A percentile compares a stretch with the other conserved stretches of the same genome.
phyloP scores from a whole-genome alignment of 1,140 invertebrate species.

The Babylonia areolata region DNA sequence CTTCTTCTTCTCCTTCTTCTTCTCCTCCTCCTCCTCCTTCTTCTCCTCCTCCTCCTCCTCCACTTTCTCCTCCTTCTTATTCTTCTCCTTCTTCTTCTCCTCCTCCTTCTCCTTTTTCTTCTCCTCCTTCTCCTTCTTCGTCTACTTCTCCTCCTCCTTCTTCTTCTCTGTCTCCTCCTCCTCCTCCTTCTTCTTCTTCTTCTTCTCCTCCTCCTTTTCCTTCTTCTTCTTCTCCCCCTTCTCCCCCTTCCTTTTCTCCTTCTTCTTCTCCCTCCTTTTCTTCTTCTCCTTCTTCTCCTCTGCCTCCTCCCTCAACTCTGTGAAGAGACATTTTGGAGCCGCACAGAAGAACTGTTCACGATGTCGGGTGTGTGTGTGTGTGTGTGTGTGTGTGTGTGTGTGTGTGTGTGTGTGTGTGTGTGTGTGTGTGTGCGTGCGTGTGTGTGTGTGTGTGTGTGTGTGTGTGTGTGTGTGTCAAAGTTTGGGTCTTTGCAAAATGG shows the following conservation, averaged over 20 bases:
- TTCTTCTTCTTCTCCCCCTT: background rate
- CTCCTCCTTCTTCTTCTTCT: background rate
- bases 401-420: background rate
- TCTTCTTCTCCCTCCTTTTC: background rate
- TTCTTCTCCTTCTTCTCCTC: too few species aligned
- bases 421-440: background rate
- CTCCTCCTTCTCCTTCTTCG: background rate
- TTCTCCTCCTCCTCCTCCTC: too few species aligned
- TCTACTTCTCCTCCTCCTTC: too few species aligned
- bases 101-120: too few species aligned
- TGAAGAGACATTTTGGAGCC: too few species aligned
- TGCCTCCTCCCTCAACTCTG: too few species aligned
- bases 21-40: background rate
- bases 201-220: background rate
- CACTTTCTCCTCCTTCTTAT: too few species aligned
- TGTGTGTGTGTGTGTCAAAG: background rate
- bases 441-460: background rate
- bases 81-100: too few species aligned
- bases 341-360: too few species aligned
- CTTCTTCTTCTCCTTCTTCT: background rate
- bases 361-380: slow-evolving; percentile 15
- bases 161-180: slow-evolving; percentile 8
- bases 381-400: slow-evolving; percentile 23
- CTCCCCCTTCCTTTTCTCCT: background rate
- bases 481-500: too few species aligned